These are phyloP conservation scores for Pyralis farinalis DNA, from an alignment of 2,888 invertebrate genomes.

Conservation along the genomic window DNA sequence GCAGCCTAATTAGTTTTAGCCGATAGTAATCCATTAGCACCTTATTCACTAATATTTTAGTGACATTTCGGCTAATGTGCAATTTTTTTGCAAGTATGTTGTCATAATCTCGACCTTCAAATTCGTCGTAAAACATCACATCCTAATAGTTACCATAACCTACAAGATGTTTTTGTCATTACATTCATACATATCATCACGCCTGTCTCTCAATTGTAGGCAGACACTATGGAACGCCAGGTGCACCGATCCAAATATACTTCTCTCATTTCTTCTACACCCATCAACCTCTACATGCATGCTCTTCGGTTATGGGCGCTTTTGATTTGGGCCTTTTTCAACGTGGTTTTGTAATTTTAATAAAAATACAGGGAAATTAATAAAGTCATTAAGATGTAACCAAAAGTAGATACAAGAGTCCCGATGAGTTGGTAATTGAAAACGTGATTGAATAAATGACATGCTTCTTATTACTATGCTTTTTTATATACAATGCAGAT, in stretches of 20 bases:
- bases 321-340: no score
- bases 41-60: conserved; percentile 48
- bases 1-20: conserved; percentile 43
- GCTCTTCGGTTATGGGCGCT: no score
- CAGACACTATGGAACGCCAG: no score
- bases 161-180: conserved; percentile 25
- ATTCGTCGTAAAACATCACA: conserved; percentile 42
- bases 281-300: no score
- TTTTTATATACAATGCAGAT: no score
- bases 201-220: no score
- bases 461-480: no score
- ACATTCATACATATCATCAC: no score
- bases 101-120: conserved; percentile 40
- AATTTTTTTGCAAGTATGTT: no score
- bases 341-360: conserved; percentile 23
- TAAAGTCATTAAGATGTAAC: conserved; percentile 45
- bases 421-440: conserved; percentile 57
- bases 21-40: conserved; percentile 55
- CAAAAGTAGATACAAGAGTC: conserved; percentile 47
- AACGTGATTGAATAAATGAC: conserved; percentile 38
- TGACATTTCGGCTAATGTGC: conserved; percentile 35
- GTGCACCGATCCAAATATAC: no score
- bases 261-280: no score
- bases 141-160: conserved; percentile 29
- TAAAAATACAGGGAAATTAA: conserved; percentile 46